Conservation (phyloP, 2,113 vertebrate species). For the Urocitellus parryii region DNA sequence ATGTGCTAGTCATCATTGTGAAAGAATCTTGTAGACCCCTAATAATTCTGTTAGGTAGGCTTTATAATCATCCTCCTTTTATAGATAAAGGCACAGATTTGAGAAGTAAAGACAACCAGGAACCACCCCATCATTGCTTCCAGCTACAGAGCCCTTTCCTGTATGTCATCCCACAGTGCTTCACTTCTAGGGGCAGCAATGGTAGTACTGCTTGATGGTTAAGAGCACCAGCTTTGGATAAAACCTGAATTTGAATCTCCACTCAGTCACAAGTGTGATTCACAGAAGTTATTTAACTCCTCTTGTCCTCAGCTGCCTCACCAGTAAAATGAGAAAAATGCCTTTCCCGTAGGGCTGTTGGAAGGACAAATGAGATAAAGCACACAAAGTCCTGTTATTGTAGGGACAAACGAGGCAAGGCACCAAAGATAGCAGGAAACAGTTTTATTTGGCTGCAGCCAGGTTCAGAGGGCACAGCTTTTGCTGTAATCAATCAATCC, state of each 20-base stretch:
- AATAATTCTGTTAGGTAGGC: not conserved
- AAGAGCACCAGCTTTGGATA: not conserved
- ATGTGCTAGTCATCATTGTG: not conserved
- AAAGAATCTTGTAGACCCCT: not conserved
- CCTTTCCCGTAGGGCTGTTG: constrained; percentile 14
- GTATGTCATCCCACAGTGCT: not conserved
- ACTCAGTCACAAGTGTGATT: not conserved
- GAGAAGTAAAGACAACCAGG: not conserved
- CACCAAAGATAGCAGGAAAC: too few relatives aligned
- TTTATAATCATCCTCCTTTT: not conserved
- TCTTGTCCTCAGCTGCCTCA: constrained; percentile 14
- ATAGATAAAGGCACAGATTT: constrained; percentile 14
- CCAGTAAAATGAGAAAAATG: constrained; percentile 48
- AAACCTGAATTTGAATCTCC: not conserved
- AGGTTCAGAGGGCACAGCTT: too few relatives aligned
- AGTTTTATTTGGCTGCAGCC: too few relatives aligned
- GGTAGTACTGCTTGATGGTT: not conserved
- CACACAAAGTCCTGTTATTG: not conserved
- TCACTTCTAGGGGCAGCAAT: not conserved
- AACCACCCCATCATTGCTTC: not conserved
- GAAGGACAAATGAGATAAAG: constrained; percentile 10
- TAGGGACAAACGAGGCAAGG: too few relatives aligned
- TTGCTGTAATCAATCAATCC: too few relatives aligned
- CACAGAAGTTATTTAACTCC: not conserved
- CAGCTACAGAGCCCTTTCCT: not conserved